Percentiles rank a stretch among this genome's conserved stretches.
Evolutionary conservation across 2,888 invertebrate genomes (phyloP).

Genomic region (Spisula subtruncata): DNA sequence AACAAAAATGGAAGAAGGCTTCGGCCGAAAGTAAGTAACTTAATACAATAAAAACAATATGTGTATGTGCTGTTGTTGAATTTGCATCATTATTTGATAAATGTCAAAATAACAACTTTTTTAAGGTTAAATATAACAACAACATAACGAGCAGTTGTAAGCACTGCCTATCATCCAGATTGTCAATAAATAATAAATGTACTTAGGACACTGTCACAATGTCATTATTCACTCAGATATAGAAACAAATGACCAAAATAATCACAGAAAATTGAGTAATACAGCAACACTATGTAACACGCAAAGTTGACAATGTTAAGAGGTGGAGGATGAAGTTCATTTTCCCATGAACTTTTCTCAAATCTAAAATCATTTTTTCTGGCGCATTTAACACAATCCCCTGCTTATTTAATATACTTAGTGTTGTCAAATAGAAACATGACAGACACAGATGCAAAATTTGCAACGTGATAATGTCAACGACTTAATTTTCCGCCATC

Average conservation of each 20-base stretch:
- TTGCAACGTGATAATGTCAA: slow-evolving; percentile 35
- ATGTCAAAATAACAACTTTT: too few relatives aligned
- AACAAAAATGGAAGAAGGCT: too few relatives aligned
- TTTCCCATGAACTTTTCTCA: slow-evolving; percentile 39
- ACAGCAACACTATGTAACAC: background rate
- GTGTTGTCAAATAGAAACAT: slow-evolving; percentile 33
- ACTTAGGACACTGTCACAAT: background rate
- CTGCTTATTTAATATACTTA: slow-evolving; percentile 27
- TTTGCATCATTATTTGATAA: too few relatives aligned
- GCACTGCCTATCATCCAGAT: too few relatives aligned
- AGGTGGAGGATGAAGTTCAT: slow-evolving; percentile 10
- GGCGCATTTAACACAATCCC: slow-evolving; percentile 25
- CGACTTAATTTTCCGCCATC: slow-evolving; percentile 32
- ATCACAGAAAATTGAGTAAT: slow-evolving; percentile 21
- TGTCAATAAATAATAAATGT: background rate
- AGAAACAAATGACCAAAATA: slow-evolving; percentile 17
- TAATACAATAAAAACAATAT: too few relatives aligned
- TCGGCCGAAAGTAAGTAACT: too few relatives aligned
- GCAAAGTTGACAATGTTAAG: background rate
- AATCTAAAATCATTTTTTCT: slow-evolving; percentile 29
- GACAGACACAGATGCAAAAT: slow-evolving; percentile 43
- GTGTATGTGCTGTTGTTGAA: too few relatives aligned
- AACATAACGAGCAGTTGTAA: too few relatives aligned
- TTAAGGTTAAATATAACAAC: too few relatives aligned
- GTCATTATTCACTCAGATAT: background rate